Base-by-base conservation (phyloP, 2,113 vertebrate species). In the Scartelaos histophorus region DNA sequence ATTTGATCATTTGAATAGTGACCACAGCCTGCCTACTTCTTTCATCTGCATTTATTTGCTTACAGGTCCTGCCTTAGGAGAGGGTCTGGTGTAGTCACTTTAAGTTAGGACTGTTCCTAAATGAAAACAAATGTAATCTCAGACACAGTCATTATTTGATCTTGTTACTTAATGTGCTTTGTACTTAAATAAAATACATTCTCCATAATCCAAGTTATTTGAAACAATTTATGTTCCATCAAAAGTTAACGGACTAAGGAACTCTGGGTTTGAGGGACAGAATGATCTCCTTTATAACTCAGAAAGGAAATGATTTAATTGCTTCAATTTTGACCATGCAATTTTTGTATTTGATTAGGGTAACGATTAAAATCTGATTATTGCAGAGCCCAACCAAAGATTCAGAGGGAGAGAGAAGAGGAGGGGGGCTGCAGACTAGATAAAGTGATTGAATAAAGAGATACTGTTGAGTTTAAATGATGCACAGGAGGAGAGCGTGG, bases 401-500 rank as follows among this genome's bases (percentile, higher is more conserved):
- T 56, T 74, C 22, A 67, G 71, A 66, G 45, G 16, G 67, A 25
- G 67, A 66, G 69, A 65, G 70, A 21, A 10, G 56, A 58, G 56
- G 72, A 68, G 65, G 75, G 76, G 38, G 68, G 66, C 69, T 53
- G 51, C 58, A 1, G 34, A 38, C 34, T 43, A n/a, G 68, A 70
- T 47, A 74, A 79, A 56, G 21, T 60, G 73, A 29, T 24, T 69
- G 65, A 83, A 88, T 82, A 81, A 74, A 81, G 85, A 81, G 73
- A 43, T 54, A 45, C 74, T 87, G 70, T 56, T 72, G 64, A 73
- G 81, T 67, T 79, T 65, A 78, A 80, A 75, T 73, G 83, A 83
- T 80, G 75, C 79, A 76, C 45, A 5, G 47, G 71, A 79, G 65
- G 65, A 46, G 60, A 62, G 72, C 51, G 24, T 19, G 58, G 51